These are phyloP conservation scores for Cancer borealis DNA, from an alignment of 2,888 invertebrate genomes.

Conservation along the genomic window DNA sequence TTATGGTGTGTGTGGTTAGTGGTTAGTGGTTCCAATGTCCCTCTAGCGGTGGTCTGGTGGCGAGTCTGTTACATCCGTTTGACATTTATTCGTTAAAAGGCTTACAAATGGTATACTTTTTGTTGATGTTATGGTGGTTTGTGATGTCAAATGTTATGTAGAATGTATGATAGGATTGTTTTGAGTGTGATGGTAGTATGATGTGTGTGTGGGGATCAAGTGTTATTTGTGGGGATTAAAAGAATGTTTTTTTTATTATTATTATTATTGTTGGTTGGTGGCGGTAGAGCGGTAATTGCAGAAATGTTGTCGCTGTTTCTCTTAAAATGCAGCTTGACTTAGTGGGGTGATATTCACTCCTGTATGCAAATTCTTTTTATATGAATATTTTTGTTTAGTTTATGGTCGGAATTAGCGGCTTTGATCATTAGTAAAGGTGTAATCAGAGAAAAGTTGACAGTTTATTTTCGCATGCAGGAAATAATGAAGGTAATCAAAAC, in stretches of 20 bases:
- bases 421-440: no score
- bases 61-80: background rate
- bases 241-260: background rate
- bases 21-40: background rate
- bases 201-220: background rate
- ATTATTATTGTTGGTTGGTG: background rate
- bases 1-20: background rate
- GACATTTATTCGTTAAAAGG: background rate
- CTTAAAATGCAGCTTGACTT: background rate
- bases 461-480: no score
- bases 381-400: no score
- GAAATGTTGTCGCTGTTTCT: background rate
- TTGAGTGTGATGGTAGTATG: background rate
- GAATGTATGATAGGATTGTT: background rate
- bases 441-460: no score
- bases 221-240: no score
- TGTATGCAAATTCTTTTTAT: no score
- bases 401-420: no score
- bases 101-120: background rate
- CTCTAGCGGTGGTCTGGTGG: background rate
- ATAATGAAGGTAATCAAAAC: no score
- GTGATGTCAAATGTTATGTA: no score
- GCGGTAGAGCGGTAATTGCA: no score
- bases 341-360: no score
- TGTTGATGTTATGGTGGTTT: background rate